Evolutionary conservation across 2,888 invertebrate genomes (phyloP), one percentile per base, ranked within the genome.

Genomic region (Xiphydria camelus): DNA sequence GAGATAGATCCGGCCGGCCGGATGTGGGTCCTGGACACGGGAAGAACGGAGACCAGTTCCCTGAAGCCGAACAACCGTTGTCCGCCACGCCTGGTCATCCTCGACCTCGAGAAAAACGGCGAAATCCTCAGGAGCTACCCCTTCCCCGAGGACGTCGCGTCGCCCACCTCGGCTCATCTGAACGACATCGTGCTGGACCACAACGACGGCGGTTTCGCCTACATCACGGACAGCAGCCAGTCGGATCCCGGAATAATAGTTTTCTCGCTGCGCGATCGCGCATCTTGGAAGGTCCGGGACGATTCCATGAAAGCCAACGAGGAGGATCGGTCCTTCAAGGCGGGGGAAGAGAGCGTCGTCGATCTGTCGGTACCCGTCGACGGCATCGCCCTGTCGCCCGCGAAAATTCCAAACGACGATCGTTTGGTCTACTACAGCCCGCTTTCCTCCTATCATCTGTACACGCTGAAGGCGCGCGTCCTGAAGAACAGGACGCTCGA

Each of bases 131-230:
- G 57, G 35, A 80, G 80, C n/a, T 84, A 84, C 59, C 77, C 77
- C 7, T 84, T 89, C 60, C 84, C 88, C 0, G 63, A 78, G 4
- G 78, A 82, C 17, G 81, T 86, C 5, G 83, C 83, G 1, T 78
- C 80, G 15, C 75, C 76, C 1, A 79, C 80, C 26, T 79, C 79
- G 0, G 84, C 83, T 25, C 84, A 84, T 57, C 72, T 89, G 34
- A 87, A 87, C 64, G 89, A 89, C 66, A 78, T 89, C 34, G 89
- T 88, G 1, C 76, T 89, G 17, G 88, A 88, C 63, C 82, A 84
- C 64, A 83, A 84, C 43, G 85, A 85, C 60, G 79, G 80, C 15
- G 81, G 80, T 19, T 83, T 80, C 64, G 88, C 87, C 1, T 89
- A 88, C 63, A 88, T 89, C 23, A 85, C 86, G 1, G 89, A 88